Conservation (phyloP, 2,888 invertebrate genomes). For the Leptopilina drosophilae region DNA sequence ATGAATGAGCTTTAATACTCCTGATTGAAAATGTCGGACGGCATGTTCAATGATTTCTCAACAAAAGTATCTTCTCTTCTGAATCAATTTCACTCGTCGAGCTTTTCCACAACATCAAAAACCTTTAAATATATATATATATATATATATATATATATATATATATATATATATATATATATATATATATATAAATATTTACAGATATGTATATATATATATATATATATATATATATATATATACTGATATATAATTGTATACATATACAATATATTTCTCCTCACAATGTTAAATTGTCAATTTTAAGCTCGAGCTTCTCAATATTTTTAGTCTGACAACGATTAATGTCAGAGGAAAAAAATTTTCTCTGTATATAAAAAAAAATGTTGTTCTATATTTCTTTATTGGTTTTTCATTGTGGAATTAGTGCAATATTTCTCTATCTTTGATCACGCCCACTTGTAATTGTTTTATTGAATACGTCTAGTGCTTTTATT, state of each 20-base stretch:
- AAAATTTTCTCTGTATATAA: neutral
- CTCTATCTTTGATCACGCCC: too few relatives aligned
- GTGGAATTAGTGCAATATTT: too few relatives aligned
- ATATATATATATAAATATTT: too few relatives aligned
- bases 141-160: too few relatives aligned
- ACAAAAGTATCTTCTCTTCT: conserved; percentile 53
- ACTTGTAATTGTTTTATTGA: too few relatives aligned
- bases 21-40: conserved; percentile 71
- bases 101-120: conserved; percentile 43
- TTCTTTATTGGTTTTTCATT: neutral
- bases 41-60: conserved; percentile 48
- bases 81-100: conserved; percentile 43
- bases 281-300: conserved; percentile 5
- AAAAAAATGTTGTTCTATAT: neutral
- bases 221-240: too few relatives aligned
- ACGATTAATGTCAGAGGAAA: neutral
- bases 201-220: too few relatives aligned
- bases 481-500: too few relatives aligned
- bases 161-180: too few relatives aligned
- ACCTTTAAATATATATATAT: neutral
- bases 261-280: too few relatives aligned
- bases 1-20: conserved; percentile 68
- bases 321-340: conserved; percentile 23
- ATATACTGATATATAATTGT: too few relatives aligned
- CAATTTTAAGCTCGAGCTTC: conserved; percentile 23